Conservation (phyloP, 2,797 vertebrate species). For the Echiichthys vipera region DNA sequence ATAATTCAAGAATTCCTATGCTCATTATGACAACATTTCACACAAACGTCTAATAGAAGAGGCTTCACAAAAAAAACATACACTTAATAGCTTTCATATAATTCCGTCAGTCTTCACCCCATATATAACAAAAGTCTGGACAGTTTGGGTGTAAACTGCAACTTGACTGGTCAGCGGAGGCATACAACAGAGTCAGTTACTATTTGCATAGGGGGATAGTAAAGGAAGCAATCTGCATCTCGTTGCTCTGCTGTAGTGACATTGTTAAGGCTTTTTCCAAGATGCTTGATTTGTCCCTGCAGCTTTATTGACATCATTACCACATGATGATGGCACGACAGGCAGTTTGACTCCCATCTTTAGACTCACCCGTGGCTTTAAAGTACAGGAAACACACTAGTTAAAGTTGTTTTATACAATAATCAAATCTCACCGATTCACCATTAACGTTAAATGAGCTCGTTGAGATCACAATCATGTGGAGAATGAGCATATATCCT, state of each 20-base stretch:
- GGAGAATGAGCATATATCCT: not conserved
- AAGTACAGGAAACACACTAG: not conserved
- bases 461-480: not conserved
- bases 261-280: conserved; percentile 1
- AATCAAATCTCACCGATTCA: not conserved
- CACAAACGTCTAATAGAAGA: no score
- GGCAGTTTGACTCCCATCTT: conserved; percentile 14
- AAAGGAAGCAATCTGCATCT: conserved; percentile 24
- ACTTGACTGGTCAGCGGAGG: no score
- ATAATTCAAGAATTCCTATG: no score
- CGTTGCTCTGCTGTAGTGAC: conserved; percentile 17
- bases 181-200: not conserved
- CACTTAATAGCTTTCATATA: no score
- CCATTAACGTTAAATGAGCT: not conserved
- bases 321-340: not conserved
- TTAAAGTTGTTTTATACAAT: not conserved
- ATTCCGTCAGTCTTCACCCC: no score
- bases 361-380: not conserved
- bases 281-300: conserved; percentile 29
- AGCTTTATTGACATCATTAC: conserved; percentile 41
- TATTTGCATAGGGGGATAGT: conserved; percentile 23
- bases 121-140: no score
- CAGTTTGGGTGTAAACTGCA: no score
- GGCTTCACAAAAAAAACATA: no score
- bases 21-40: no score